Evolutionary conservation across 1,140 invertebrate genomes (phyloP).

Genomic region (Achatina immaculata): DNA sequence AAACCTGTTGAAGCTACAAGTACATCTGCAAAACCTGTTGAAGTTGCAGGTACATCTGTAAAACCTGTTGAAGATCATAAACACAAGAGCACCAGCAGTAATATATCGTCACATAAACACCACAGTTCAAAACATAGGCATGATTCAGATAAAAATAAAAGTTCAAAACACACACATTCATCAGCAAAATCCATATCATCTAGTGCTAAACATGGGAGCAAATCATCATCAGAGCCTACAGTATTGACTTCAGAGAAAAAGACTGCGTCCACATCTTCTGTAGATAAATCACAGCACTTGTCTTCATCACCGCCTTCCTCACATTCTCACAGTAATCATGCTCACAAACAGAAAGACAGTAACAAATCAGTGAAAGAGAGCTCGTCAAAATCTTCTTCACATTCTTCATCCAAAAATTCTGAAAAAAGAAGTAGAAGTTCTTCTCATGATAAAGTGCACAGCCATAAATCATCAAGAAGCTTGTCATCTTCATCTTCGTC

Average conservation of each 20-base stretch:
- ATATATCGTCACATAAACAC: background rate
- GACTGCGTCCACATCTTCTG: background rate
- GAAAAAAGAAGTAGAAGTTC: background rate
- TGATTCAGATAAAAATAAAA: background rate
- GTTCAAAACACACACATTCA: background rate
- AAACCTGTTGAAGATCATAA: background rate
- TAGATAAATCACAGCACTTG: background rate
- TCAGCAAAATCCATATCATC: conserved; percentile 28
- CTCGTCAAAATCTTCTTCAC: background rate
- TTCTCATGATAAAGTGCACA: background rate
- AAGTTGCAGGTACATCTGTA: background rate
- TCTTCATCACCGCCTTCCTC: background rate
- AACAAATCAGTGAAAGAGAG: conserved; percentile 24
- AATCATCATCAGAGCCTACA: background rate
- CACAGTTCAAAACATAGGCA: background rate
- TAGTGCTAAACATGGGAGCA: background rate
- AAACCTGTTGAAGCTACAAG: background rate
- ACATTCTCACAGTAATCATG: conserved; percentile 20
- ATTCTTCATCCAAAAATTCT: background rate
- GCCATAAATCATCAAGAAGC: conserved; percentile 26
- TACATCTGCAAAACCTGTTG: background rate
- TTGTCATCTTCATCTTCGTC: conserved; percentile 35
- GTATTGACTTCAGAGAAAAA: conserved; percentile 16
- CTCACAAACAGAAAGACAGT: conserved; percentile 6
- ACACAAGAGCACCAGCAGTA: background rate